Evolutionary conservation across 2,113 vertebrate species (phyloP), one percentile per base, ranked within the genome.

Genomic region (Triplophysa dalaica): DNA sequence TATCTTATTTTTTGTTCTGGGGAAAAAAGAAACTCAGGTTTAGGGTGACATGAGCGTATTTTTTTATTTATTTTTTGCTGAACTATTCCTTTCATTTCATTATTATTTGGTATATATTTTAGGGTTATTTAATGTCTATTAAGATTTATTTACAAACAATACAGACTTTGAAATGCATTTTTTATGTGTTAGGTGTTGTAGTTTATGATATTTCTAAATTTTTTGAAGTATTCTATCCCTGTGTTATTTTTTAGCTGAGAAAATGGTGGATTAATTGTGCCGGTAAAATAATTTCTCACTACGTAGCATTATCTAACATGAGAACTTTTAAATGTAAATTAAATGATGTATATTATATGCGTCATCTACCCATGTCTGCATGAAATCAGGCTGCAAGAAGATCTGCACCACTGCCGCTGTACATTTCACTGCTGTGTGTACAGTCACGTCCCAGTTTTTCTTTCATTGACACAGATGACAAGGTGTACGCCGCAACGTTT

Each of bases 401-500:
- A 74, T 24, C 22, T 60, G 72, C 72, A 75, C 72, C 58, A 5
- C 58, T 58, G 52, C 12, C 22, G 2, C 58, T 61, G 69, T 50
- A 56, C 50, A 29, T 50, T 70, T 33, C 0, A 50, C 68, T 29
- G 70, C 21, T 58, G 29, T 62, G 65, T 68, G 26, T 69, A 62
- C 58, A 41, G 21, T 63, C 78, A 50, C 52, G 78, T 41, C 69
- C 45, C 24, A 64, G 33, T 43, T 80, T 52, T 80, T 45, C 61
- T 80, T 74, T 74, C 41, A 62, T 63, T 62, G 21, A 17, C 68
- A 62, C 77, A 52, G 56, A 70, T 48, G 67, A 50, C 43, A 62
- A 8, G 5, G 16, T 24, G 48, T 24, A 50, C 33, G 22, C 22
- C 62, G 38, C 56, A n/a, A 38, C 6, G 69, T 38, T 69, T 68